Evolutionary conservation across 2,888 invertebrate genomes (phyloP).

Genomic region (Axea sp.): DNA sequence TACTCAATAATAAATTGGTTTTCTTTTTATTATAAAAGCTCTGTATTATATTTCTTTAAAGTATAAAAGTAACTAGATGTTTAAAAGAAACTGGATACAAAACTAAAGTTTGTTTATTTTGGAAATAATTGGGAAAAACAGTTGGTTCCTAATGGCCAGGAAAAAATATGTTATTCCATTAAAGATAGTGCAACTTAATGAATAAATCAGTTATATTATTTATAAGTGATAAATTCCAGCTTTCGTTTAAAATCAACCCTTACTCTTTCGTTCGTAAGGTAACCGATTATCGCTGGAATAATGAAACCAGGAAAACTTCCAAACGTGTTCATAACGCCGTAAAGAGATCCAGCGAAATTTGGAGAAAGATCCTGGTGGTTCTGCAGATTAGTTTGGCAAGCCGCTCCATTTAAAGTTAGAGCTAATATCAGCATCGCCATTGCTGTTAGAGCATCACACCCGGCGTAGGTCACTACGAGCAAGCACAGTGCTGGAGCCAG

Average conservation of each 20-base stretch:
- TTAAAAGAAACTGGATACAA: too few species aligned
- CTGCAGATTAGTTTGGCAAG: conserved; percentile 76
- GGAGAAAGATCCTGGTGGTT: conserved; percentile 79
- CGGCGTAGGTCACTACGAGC: conserved; percentile 78
- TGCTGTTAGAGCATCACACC: conserved; percentile 71
- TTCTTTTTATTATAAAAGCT: too few species aligned
- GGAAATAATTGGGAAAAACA: too few species aligned
- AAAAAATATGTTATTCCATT: too few species aligned
- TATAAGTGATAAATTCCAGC: neutral
- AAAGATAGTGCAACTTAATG: too few species aligned
- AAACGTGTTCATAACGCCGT: conserved; percentile 78
- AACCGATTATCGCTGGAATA: conserved; percentile 75
- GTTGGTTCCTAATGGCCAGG: too few species aligned
- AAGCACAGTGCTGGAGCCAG: conserved; percentile 80
- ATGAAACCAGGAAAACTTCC: conserved; percentile 77
- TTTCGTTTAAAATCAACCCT: conserved; percentile 25
- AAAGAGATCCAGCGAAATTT: conserved; percentile 77
- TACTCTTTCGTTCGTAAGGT: conserved; percentile 72
- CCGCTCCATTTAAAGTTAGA: conserved; percentile 75
- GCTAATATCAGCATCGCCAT: conserved; percentile 74
- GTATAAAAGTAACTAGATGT: too few species aligned
- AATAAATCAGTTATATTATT: too few species aligned
- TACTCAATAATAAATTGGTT: too few species aligned
- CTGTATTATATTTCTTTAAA: too few species aligned
- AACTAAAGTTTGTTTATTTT: too few species aligned